These are phyloP conservation scores for Eilema caniola DNA, from an alignment of 2,888 invertebrate genomes.

Conservation along the genomic window DNA sequence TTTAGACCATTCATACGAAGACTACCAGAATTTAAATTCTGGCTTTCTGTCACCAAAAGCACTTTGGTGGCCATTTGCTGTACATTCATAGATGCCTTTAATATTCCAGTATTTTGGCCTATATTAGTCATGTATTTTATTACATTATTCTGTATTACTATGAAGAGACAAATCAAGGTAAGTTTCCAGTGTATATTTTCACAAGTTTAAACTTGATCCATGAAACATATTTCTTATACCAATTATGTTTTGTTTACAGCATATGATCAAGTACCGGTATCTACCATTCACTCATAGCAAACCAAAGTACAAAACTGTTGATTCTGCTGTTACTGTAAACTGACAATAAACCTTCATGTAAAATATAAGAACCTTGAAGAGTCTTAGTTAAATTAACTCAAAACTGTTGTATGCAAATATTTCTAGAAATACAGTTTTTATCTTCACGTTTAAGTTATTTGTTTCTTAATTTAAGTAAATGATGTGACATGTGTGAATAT, in stretches of 20 bases:
- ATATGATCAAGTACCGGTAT: slow-evolving; percentile 99
- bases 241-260: slow-evolving; percentile 89
- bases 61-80: slow-evolving; percentile 95
- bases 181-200: slow-evolving; percentile 51
- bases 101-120: slow-evolving; percentile 99
- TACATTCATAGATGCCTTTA: slow-evolving; percentile 99
- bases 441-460: slow-evolving; percentile 68
- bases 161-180: slow-evolving; percentile 99
- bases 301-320: slow-evolving; percentile 94
- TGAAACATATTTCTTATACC: neutral
- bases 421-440: slow-evolving; percentile 85
- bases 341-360: slow-evolving; percentile 63
- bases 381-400: slow-evolving; percentile 75
- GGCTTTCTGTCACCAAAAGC: slow-evolving; percentile 98
- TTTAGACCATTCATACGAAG: slow-evolving; percentile 99
- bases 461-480: slow-evolving; percentile 45
- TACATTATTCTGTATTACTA: slow-evolving; percentile 98
- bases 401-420: slow-evolving; percentile 81
- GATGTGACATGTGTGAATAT: slow-evolving; percentile 41
- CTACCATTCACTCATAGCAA: slow-evolving; percentile 99
- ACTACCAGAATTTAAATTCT: slow-evolving; percentile 99
- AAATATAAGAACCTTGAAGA: slow-evolving; percentile 60
- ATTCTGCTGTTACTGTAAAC: slow-evolving; percentile 76
- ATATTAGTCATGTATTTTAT: slow-evolving; percentile 99
- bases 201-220: neutral